Conservation (phyloP, 2,797 vertebrate genomes). For the Garrulus glandarius region DNA sequence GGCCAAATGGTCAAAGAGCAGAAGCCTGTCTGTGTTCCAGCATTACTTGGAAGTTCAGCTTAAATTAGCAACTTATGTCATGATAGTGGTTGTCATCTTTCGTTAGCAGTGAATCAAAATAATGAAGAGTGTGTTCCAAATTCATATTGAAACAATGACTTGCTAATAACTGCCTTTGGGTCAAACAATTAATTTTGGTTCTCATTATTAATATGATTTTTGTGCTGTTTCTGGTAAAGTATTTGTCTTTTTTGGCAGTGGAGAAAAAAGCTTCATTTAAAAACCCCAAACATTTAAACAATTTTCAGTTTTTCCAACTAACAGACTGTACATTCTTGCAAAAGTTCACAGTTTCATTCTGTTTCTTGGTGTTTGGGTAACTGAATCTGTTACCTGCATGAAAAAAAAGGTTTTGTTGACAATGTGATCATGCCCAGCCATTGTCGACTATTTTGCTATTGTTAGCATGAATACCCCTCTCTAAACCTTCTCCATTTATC, state of each 20-base stretch:
- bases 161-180: background rate
- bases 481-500: background rate
- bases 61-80: background rate
- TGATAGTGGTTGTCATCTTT: background rate
- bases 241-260: background rate
- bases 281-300: background rate
- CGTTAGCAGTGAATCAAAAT: background rate
- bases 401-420: background rate
- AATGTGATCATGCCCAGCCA: background rate
- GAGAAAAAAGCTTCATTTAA: background rate
- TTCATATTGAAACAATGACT: background rate
- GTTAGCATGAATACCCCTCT: background rate
- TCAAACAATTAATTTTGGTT: background rate
- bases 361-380: background rate
- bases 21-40: background rate
- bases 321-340: background rate
- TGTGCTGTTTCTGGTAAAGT: background rate
- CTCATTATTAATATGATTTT: background rate
- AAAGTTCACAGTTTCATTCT: background rate
- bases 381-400: background rate
- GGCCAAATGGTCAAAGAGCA: background rate
- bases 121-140: background rate
- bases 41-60: background rate
- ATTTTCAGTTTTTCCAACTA: background rate
- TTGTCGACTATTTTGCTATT: background rate